Evolutionary conservation across 1,140 invertebrate genomes (phyloP).

Genomic region (Leptinotarsa lineolata): DNA sequence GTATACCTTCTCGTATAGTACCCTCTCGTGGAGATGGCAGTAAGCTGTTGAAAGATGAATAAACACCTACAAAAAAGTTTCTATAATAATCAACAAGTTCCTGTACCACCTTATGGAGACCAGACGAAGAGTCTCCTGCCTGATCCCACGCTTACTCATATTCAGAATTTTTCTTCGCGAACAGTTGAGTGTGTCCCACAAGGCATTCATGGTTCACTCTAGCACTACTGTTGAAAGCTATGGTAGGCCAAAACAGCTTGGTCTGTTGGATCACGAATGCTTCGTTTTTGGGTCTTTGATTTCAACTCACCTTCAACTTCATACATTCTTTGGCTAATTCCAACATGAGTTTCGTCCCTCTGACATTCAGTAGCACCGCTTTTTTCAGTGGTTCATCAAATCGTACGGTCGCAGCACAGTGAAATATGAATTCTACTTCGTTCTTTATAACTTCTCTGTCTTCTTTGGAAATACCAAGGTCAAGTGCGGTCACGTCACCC

Average conservation of each 20-base stretch:
- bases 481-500: conserved; percentile 76
- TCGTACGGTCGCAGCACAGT: conserved; percentile 70
- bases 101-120: no score
- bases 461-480: conserved; percentile 58
- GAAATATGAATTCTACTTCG: conserved; percentile 68
- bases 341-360: conserved; percentile 68
- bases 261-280: background rate
- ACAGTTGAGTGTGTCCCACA: background rate
- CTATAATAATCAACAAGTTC: no score
- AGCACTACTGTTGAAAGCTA: no score
- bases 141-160: no score
- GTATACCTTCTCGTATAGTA: conserved; percentile 72
- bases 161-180: no score
- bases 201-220: background rate
- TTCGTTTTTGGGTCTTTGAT: no score
- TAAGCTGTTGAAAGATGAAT: conserved; percentile 68
- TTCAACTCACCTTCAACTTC: conserved; percentile 50
- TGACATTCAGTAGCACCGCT: conserved; percentile 63
- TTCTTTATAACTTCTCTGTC: conserved; percentile 58
- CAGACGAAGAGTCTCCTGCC: no score
- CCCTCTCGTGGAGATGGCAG: conserved; percentile 68
- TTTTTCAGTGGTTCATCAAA: conserved; percentile 69
- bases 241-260: background rate
- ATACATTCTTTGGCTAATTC: conserved; percentile 64
- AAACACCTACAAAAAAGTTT: conserved; percentile 50